phyloP scores from a whole-genome alignment of 1,140 invertebrate genomes.

The Brachionus koreanus region DNA sequence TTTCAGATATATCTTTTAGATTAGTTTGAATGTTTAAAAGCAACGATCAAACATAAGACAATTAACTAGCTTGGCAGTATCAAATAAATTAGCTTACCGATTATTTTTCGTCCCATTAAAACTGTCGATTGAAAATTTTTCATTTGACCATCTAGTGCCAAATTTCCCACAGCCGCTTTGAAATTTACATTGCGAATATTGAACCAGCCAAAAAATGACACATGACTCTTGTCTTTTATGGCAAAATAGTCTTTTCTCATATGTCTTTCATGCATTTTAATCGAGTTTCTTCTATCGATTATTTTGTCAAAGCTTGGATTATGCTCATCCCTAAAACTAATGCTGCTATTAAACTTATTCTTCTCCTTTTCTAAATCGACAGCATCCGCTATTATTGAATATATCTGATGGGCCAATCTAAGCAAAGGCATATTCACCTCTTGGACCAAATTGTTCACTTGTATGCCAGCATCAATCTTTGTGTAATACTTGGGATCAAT shows the following conservation, averaged over 20 bases:
- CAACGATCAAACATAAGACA: too few species aligned
- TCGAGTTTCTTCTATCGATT: slow-evolving; percentile 16
- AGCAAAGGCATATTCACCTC: slow-evolving; percentile 89
- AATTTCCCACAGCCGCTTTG: slow-evolving; percentile 18
- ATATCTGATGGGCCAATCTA: slow-evolving; percentile 86
- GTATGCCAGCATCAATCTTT: slow-evolving; percentile 39
- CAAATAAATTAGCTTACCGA: neutral
- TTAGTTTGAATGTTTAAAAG: too few species aligned
- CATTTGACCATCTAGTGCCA: slow-evolving; percentile 38
- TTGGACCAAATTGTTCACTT: slow-evolving; percentile 50
- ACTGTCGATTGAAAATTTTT: slow-evolving; percentile 17
- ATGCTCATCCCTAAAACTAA: neutral
- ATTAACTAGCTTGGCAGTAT: too few species aligned
- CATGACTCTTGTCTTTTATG: slow-evolving; percentile 31
- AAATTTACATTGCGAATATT: slow-evolving; percentile 11
- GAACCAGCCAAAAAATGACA: slow-evolving; percentile 32
- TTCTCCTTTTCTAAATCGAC: slow-evolving; percentile 59
- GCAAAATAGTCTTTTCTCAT: slow-evolving; percentile 8
- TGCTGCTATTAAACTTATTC: slow-evolving; percentile 74
- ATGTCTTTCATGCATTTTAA: neutral
- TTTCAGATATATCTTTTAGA: too few species aligned
- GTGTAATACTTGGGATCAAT: slow-evolving; percentile 27
- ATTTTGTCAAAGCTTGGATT: neutral
- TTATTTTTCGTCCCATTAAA: slow-evolving; percentile 5
- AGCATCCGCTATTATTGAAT: slow-evolving; percentile 94